Percentiles rank a stretch among this genome's conserved stretches.
phyloP scores from a whole-genome alignment of 2,888 invertebrate species.

The Rhodophaea formosa region DNA sequence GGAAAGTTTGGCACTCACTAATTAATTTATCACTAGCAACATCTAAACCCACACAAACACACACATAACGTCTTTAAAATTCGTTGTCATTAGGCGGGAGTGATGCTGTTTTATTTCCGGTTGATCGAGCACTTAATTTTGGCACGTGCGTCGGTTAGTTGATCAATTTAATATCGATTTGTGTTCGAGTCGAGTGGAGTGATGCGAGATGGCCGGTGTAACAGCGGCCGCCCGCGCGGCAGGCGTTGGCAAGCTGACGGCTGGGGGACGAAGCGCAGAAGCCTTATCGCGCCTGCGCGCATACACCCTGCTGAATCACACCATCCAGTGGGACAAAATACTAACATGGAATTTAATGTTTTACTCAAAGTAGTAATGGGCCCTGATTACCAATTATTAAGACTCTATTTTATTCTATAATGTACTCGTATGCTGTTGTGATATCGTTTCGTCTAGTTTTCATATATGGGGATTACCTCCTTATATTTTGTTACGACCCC shows the following conservation, averaged over 20 bases:
- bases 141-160: slow-evolving; percentile 43
- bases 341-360: slow-evolving; percentile 17
- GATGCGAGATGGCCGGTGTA: slow-evolving; percentile 36
- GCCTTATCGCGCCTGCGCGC: slow-evolving; percentile 64
- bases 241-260: slow-evolving; percentile 56
- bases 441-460: no score
- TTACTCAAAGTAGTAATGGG: not conserved
- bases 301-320: slow-evolving; percentile 44
- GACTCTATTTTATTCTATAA: not conserved
- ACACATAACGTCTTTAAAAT: slow-evolving; percentile 36
- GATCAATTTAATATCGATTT: slow-evolving; percentile 66
- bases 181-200: slow-evolving; percentile 42
- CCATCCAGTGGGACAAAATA: slow-evolving; percentile 43
- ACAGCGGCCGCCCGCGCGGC: slow-evolving; percentile 59
- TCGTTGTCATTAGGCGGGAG: slow-evolving; percentile 34
- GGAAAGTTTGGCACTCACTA: slow-evolving; percentile 25
- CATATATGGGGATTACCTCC: no score
- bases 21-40: slow-evolving; percentile 35
- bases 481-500: no score
- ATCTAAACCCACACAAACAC: slow-evolving; percentile 51
- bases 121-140: slow-evolving; percentile 30
- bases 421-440: not conserved
- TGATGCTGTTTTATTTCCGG: slow-evolving; percentile 25
- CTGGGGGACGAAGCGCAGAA: slow-evolving; percentile 53
- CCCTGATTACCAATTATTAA: not conserved